Conservation (phyloP, 2,888 invertebrate species). For the Troides oblongomaculatus region DNA sequence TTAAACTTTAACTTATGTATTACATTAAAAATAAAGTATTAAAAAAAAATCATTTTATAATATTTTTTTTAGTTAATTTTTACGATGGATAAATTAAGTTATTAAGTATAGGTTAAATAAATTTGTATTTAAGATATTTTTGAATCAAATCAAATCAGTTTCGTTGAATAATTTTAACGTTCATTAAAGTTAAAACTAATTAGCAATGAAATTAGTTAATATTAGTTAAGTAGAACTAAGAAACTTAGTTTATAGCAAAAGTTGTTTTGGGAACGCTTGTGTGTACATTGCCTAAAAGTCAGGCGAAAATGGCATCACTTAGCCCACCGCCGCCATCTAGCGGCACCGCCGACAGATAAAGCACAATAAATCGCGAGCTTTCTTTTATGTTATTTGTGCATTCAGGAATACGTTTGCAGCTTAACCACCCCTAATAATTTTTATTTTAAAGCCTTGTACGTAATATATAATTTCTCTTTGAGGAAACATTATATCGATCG, state of each 20-base stretch:
- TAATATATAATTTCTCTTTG: not conserved
- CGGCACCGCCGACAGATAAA: slow-evolving; percentile 38
- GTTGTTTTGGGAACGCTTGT: slow-evolving; percentile 9
- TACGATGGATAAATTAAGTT: too few species aligned
- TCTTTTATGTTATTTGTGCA: slow-evolving; percentile 21
- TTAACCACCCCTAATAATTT: not conserved
- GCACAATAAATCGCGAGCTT: slow-evolving; percentile 27
- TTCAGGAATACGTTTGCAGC: slow-evolving; percentile 24
- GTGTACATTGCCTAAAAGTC: slow-evolving; percentile 51
- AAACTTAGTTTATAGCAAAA: not conserved
- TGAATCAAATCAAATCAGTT: too few species aligned
- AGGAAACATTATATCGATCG: not conserved
- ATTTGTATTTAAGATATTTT: too few species aligned
- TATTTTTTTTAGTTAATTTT: too few species aligned
- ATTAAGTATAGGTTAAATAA: too few species aligned
- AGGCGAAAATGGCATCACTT: slow-evolving; percentile 67
- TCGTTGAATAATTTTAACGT: too few species aligned
- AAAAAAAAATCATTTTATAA: too few species aligned
- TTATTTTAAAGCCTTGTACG: not conserved
- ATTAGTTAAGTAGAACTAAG: too few species aligned
- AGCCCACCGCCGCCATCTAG: slow-evolving; percentile 65
- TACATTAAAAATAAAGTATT: too few species aligned
- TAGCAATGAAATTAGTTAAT: too few species aligned
- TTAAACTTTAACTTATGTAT: too few species aligned
- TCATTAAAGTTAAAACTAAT: too few species aligned